Conservation (phyloP, 2,797 vertebrate species). For the Melanitta fusca region DNA sequence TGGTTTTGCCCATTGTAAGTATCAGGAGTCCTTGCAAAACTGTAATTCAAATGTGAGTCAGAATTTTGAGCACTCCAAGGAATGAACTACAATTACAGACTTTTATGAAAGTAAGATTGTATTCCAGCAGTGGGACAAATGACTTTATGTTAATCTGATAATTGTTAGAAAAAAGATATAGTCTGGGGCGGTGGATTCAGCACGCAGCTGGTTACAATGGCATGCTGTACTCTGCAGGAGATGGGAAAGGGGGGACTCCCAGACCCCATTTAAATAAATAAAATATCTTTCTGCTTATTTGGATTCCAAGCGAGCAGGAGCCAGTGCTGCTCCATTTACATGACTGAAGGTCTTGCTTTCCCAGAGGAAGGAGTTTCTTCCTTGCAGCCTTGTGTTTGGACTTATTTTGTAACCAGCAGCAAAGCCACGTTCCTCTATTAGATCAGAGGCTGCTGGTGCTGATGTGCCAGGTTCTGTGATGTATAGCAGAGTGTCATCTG, state of each 20-base stretch:
- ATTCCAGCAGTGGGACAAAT: background rate
- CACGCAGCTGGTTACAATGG: background rate
- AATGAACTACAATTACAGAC: background rate
- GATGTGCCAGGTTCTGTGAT: background rate
- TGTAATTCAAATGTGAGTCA: slow-evolving; percentile 31
- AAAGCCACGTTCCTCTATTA: background rate
- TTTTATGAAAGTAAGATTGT: background rate
- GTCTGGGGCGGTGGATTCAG: background rate
- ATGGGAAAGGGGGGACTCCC: background rate
- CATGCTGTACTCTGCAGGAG: background rate
- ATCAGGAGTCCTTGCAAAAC: background rate
- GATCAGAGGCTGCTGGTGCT: background rate
- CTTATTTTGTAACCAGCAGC: background rate
- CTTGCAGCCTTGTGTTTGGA: background rate
- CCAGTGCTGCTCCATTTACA: background rate
- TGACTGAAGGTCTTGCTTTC: background rate
- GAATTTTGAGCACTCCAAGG: background rate
- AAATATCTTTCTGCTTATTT: background rate
- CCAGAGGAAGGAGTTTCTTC: background rate
- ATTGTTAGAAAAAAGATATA: background rate
- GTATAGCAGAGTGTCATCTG: slow-evolving; percentile 21
- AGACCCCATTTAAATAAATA: background rate
- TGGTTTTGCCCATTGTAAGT: background rate
- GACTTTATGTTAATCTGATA: background rate
- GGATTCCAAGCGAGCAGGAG: background rate